Evolutionary conservation across 2,888 invertebrate species (phyloP).

Genomic region (Junonia oenone): DNA sequence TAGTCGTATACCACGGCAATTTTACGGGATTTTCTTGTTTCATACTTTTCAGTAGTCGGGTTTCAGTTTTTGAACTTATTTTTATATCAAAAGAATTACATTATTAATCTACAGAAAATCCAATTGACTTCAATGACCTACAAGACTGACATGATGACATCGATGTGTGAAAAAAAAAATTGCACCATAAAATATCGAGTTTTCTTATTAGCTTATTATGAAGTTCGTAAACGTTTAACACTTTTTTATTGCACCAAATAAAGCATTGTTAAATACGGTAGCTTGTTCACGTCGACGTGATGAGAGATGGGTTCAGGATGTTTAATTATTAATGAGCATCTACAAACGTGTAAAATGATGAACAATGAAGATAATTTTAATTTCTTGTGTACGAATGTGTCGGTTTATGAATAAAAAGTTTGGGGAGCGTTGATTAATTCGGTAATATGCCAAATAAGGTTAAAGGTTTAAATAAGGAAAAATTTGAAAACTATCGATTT

Average conservation of each 20-base stretch:
- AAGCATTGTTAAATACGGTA: not conserved
- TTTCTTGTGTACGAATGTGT: not conserved
- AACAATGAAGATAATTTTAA: not conserved
- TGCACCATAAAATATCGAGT: too few relatives aligned
- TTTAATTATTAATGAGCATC: constrained; percentile 2
- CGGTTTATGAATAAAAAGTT: not conserved
- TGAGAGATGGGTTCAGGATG: not conserved
- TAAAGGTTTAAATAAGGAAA: too few relatives aligned
- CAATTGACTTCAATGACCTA: too few relatives aligned
- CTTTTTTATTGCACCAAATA: not conserved
- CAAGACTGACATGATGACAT: too few relatives aligned
- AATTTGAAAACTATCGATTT: too few relatives aligned
- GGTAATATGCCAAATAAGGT: not conserved
- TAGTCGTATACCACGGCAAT: too few relatives aligned
- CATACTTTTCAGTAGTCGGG: too few relatives aligned
- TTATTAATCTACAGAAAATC: too few relatives aligned
- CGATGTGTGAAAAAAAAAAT: too few relatives aligned
- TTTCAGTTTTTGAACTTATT: too few relatives aligned
- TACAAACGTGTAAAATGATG: not conserved
- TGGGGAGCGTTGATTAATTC: not conserved
- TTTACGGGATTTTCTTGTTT: too few relatives aligned
- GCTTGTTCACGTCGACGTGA: not conserved
- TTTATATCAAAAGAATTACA: too few relatives aligned
- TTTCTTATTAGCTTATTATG: not conserved
- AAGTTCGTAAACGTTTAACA: not conserved